A percentile compares a stretch with the other conserved stretches of the same genome.
phyloP scores from a whole-genome alignment of 2,797 vertebrate genomes.

The Muscicapa striata region DNA sequence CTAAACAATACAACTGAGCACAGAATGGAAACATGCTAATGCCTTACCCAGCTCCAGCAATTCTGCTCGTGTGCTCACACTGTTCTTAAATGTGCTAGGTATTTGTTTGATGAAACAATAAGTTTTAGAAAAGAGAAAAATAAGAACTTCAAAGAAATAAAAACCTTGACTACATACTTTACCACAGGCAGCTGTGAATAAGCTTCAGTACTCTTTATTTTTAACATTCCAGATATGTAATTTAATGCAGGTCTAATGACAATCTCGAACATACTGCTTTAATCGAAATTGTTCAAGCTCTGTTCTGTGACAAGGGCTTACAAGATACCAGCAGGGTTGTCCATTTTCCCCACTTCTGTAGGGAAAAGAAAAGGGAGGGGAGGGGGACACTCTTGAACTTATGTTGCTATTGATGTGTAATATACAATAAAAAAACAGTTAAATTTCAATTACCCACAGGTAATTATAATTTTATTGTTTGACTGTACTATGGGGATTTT shows the following conservation, averaged over 20 bases:
- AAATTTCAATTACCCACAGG: slow-evolving; percentile 85
- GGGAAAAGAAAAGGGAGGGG: slow-evolving; percentile 67
- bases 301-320: slow-evolving; percentile 78
- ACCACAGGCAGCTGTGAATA: slow-evolving; percentile 74
- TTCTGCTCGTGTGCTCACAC: slow-evolving; percentile 56
- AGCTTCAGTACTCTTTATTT: slow-evolving; percentile 78
- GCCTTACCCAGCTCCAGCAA: slow-evolving; percentile 66
- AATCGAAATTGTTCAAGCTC: slow-evolving; percentile 80
- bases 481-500: slow-evolving; percentile 82
- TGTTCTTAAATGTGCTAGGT: slow-evolving; percentile 72
- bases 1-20: slow-evolving; percentile 40
- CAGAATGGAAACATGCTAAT: slow-evolving; percentile 64
- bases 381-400: slow-evolving; percentile 78
- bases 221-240: slow-evolving; percentile 82
- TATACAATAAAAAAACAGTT: slow-evolving; percentile 86
- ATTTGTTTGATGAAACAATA: slow-evolving; percentile 78
- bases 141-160: slow-evolving; percentile 80
- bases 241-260: slow-evolving; percentile 82
- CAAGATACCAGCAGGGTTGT: slow-evolving; percentile 76
- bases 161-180: slow-evolving; percentile 73
- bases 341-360: slow-evolving; percentile 77
- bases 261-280: slow-evolving; percentile 79
- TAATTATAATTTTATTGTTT: slow-evolving; percentile 87
- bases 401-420: slow-evolving; percentile 83
- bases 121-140: slow-evolving; percentile 76